These are phyloP conservation scores for Acanthosepion pharaonis DNA, from an alignment of 2,888 invertebrate species.

Conservation along the genomic window DNA sequence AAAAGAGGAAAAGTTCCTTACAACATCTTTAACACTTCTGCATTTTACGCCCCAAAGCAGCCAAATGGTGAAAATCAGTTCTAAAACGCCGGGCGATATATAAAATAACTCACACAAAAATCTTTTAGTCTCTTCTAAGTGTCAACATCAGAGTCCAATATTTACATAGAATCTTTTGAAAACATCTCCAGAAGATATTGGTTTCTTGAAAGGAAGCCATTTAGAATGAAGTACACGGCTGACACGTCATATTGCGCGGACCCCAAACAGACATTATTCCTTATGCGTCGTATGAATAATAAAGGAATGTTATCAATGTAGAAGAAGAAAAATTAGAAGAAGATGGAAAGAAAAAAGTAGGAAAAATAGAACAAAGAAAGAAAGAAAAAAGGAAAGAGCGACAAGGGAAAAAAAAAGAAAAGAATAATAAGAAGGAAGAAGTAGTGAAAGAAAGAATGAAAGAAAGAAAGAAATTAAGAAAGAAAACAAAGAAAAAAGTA, in stretches of 20 bases:
- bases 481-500: too few relatives aligned
- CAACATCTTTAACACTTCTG: background rate
- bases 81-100: background rate
- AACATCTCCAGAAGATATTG: background rate
- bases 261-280: background rate
- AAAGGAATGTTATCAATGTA: background rate
- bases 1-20: background rate
- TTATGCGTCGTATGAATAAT: background rate
- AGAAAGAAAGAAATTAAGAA: too few relatives aligned
- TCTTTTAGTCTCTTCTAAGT: background rate
- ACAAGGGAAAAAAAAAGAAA: too few relatives aligned
- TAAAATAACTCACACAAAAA: background rate
- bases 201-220: background rate
- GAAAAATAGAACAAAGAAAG: accelerated
- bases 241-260: background rate
- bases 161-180: background rate
- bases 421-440: too few relatives aligned
- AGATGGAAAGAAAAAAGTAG: too few relatives aligned
- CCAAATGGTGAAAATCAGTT: background rate
- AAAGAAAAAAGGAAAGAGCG: background rate
- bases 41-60: background rate
- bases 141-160: background rate
- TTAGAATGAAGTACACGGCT: background rate
- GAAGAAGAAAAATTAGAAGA: background rate
- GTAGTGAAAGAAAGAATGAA: too few relatives aligned